Base-by-base conservation (phyloP, 1,140 invertebrate genomes). In the Orchestia grillus region DNA sequence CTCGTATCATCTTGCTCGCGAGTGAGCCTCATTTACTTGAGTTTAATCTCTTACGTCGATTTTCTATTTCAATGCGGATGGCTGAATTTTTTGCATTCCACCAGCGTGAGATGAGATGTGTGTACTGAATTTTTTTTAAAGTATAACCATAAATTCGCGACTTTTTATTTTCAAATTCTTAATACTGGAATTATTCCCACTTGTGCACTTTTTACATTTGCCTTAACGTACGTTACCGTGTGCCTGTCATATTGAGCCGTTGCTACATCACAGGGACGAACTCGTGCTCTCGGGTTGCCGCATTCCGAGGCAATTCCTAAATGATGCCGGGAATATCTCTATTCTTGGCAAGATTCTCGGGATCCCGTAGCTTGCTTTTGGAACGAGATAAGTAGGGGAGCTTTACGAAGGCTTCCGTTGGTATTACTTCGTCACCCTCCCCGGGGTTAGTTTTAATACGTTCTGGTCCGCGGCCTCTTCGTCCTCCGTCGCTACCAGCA, bases 331-430 rank as follows among this genome's bases (percentile, higher is more conserved):
- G 92, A 94, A 94, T 94, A 94, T 94, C 92, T 44, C 92, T 94
- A 94, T 94, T 94, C 92, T 44, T 15, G 44, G 92, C 92, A 94
- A 44, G 92, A 94, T 94, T 94, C 92, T 45, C 1, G 36, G 92
- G 92, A 94, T 94, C 92, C 44, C 36, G 92, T 44, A 94, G 92
- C 92, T 94, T 94, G 92, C 92, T 94, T 94, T 94, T 94, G 92
- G 92, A 94, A 94, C 92, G 92, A 94, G 92, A 94, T 94, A 94
- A 94, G 92, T 94, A 94, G 92, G 92, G 92, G 44, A 44, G 92
- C 92, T 94, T 94, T 94, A 94, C 43, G 44, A 44, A 47, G 92
- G 92, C 92, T 94, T 94, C 92, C 43, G 92, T 40, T 40, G 92
- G 92, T 44, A 94, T 94, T 94, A 94, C 92, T 41, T 90, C 88